Conservation (phyloP, 2,113 vertebrate genomes). For the Cichladusa arquata region DNA sequence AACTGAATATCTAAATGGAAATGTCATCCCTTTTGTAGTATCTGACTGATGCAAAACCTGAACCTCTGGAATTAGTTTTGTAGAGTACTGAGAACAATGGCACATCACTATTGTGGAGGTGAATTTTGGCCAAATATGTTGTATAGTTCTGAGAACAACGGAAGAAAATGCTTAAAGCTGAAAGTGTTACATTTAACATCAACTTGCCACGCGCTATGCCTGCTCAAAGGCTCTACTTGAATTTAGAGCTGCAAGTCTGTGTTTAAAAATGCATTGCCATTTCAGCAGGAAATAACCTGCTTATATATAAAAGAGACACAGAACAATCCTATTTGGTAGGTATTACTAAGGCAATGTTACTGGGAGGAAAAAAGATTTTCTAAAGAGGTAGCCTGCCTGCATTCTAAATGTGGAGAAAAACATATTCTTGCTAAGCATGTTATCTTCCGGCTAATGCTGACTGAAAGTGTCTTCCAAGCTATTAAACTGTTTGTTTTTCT, state of each 20-base stretch:
- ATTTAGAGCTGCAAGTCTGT: neutral
- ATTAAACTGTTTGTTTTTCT: neutral
- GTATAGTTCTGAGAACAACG: neutral
- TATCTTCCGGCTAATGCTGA: neutral
- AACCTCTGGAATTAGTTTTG: neutral
- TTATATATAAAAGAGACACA: neutral
- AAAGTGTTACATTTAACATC: neutral
- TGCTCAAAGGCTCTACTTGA: neutral
- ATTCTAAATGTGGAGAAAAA: neutral
- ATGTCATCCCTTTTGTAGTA: fast-evolving
- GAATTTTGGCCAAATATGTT: neutral
- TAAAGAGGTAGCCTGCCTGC: neutral
- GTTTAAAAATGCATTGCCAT: neutral
- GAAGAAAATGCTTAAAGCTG: neutral
- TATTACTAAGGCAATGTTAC: neutral
- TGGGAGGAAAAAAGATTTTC: neutral
- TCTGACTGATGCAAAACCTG: neutral
- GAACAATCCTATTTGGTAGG: neutral
- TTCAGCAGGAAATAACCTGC: neutral
- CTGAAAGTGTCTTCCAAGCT: neutral
- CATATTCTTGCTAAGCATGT: neutral
- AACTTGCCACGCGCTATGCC: neutral
- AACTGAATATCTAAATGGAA: neutral
- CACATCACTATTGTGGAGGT: neutral
- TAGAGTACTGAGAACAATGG: neutral